Percentiles rank a stretch among this genome's conserved stretches.
These are phyloP conservation scores for Chrysolina oricalcia DNA, from an alignment of 2,888 invertebrate species.

Conservation along the genomic window DNA sequence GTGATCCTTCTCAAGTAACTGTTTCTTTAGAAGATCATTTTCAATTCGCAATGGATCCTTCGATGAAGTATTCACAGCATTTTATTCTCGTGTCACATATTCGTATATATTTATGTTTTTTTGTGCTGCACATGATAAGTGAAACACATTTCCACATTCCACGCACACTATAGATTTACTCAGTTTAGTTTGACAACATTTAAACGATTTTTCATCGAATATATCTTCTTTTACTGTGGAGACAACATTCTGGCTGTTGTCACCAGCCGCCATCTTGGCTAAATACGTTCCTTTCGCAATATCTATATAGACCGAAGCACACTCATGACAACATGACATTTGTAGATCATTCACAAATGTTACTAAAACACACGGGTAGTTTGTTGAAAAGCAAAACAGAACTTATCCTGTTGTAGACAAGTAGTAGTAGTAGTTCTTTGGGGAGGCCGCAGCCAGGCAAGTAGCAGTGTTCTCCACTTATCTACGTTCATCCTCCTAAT, in stretches of 20 bases:
- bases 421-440: too few relatives aligned
- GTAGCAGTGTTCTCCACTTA: too few relatives aligned
- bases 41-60: neutral
- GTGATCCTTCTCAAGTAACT: neutral
- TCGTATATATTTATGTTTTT: slow-evolving; percentile 24
- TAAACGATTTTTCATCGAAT: slow-evolving; percentile 1
- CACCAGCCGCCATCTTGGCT: neutral
- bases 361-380: too few relatives aligned
- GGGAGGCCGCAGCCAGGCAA: too few relatives aligned
- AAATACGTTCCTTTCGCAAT: too few relatives aligned
- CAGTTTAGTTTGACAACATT: slow-evolving; percentile 14
- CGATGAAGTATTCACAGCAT: neutral
- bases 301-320: too few relatives aligned
- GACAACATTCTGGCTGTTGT: slow-evolving; percentile 3
- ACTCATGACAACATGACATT: too few relatives aligned
- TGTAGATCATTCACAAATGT: too few relatives aligned
- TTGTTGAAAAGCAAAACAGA: too few relatives aligned
- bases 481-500: too few relatives aligned
- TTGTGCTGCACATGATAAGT: slow-evolving; percentile 9
- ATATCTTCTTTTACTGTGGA: neutral
- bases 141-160: slow-evolving; percentile 21
- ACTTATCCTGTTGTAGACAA: too few relatives aligned
- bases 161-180: slow-evolving; percentile 15
- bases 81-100: slow-evolving; percentile 22
- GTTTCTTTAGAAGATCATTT: neutral